These are phyloP conservation scores for Lophotis ruficrista DNA, from an alignment of 2,113 vertebrate genomes.

Conservation along the genomic window DNA sequence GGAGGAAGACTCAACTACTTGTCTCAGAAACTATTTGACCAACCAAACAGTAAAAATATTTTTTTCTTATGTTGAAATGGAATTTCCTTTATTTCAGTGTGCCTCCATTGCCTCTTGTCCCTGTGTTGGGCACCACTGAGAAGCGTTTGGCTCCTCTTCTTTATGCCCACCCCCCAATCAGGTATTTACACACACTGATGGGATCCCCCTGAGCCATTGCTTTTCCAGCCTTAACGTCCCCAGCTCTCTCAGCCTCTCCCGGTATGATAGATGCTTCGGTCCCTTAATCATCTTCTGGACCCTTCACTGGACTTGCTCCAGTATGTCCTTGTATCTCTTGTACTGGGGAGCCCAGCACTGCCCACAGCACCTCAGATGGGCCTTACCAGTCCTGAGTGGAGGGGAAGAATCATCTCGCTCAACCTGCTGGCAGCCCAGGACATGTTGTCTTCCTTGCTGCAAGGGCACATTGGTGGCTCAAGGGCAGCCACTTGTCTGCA, in stretches of 20 bases:
- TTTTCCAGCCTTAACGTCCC: neutral
- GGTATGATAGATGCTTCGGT: rapidly evolving
- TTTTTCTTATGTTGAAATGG: neutral
- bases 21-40: neutral
- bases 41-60: neutral
- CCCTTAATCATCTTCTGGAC: neutral
- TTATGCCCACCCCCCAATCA: neutral
- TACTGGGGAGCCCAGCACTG: neutral
- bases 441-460: neutral
- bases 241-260: neutral
- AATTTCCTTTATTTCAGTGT: neutral
- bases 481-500: neutral
- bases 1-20: neutral
- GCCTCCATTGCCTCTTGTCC: neutral
- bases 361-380: neutral
- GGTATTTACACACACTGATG: neutral
- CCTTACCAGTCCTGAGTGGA: neutral
- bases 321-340: neutral
- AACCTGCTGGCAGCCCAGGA: rapidly evolving
- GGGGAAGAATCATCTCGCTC: neutral
- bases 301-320: neutral
- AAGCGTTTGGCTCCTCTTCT: neutral
- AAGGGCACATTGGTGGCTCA: neutral
- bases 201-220: neutral
- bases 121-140: neutral